A percentile compares a stretch with the other conserved stretches of the same genome.
These are phyloP conservation scores for Fratercula arctica DNA, from an alignment of 2,797 vertebrate genomes.

Conservation along the genomic window DNA sequence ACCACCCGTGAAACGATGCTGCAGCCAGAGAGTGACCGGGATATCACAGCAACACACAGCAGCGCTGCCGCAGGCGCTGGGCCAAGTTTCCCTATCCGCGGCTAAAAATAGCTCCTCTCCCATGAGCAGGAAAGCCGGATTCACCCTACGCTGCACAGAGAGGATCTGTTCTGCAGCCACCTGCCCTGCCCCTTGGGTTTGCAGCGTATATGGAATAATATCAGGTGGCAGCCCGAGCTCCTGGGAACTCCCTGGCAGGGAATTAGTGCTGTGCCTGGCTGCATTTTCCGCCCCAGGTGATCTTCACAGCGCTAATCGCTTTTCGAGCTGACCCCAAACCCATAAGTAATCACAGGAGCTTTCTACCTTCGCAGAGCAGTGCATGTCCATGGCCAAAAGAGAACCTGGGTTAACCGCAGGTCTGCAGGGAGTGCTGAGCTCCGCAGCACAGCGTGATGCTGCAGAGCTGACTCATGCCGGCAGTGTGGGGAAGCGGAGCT, in stretches of 20 bases:
- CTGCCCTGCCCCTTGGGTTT: neutral
- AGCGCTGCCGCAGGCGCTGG: neutral
- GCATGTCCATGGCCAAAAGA: neutral
- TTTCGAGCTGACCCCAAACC: neutral
- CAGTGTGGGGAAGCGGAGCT: neutral
- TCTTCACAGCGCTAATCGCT: neutral
- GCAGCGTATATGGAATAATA: rapidly evolving
- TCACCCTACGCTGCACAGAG: neutral
- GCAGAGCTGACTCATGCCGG: neutral
- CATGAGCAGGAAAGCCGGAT: conserved; percentile 10
- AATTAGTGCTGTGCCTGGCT: neutral
- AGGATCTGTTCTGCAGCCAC: neutral
- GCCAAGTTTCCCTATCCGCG: neutral
- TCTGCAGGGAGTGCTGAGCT: neutral
- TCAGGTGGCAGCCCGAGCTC: neutral
- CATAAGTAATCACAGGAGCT: neutral
- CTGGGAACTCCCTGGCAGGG: neutral
- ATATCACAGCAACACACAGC: neutral
- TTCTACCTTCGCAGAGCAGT: neutral
- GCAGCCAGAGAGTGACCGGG: neutral
- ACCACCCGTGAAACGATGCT: neutral
- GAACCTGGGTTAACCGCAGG: neutral
- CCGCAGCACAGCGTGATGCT: neutral
- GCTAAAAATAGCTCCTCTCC: conserved; percentile 22
- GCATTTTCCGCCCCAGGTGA: neutral